Evolutionary conservation across 2,113 vertebrate species (phyloP), one percentile per base, ranked within the genome.

Genomic region (Todiramphus saurophagus): DNA sequence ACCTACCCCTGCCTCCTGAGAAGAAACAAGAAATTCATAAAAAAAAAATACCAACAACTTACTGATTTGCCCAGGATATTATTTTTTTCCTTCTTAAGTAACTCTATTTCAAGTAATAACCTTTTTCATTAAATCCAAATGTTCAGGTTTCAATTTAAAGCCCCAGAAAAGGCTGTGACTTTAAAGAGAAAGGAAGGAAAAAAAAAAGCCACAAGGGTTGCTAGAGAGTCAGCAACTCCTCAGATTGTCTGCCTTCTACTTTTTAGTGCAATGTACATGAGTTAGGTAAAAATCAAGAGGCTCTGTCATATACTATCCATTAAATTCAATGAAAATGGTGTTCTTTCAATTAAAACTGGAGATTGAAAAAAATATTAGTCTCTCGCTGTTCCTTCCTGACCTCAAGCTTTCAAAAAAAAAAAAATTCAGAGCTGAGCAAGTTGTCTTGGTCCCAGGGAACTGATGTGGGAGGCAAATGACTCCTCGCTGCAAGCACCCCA

Each of bases 21-120:
- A 83, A 87, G 51, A 91, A 93, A 90, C 27, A 74, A 90, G 53
- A 50, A 87, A 93, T 96, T 19, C 16, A 50, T 17, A 93, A 17
- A 6, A 27, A 91, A 67, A 62, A 23, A 59, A n/a, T 14, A 24
- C 51, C 25, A 28, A 15, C 27, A 21, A 21, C 44, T 81, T 44
- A 62, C 50, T 25, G 59, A 63, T 94, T 83, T 83, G 13, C 27
- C 10, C 10, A 1, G 15, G 41, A 43, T 56, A 43, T 21, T 35
- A 20, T 19, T 17, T 39, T 63, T 17, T 8, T 77, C 51, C 16
- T 33, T 3, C 39, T 62, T 62, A 62, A 72, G 6, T 25, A 4
- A 33, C 53, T 79, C 30, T 70, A 48, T 66, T 90, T 70, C 64
- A 80, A 94, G 16, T 51, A 56, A 79, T 68, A 43, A 20, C 14